These are phyloP conservation scores for Erethizon dorsatum DNA, from an alignment of 2,797 vertebrate genomes.

Conservation along the genomic window DNA sequence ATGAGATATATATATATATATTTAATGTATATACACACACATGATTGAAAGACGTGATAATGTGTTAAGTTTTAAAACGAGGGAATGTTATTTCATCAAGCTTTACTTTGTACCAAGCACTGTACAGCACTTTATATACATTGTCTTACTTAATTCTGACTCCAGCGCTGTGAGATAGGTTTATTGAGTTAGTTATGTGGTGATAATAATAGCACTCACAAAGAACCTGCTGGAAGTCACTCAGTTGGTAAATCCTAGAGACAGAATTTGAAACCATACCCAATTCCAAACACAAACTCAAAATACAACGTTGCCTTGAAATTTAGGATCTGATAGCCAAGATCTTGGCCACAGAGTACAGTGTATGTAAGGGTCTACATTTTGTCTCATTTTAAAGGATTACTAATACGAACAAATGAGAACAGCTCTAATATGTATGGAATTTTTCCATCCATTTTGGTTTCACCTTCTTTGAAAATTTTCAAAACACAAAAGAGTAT, in stretches of 20 bases:
- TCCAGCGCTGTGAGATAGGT: background rate
- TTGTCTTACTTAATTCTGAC: background rate
- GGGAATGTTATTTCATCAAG: background rate
- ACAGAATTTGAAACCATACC: conserved; percentile 6
- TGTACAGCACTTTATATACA: background rate
- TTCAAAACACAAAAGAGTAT: conserved; percentile 71
- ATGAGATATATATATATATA: background rate
- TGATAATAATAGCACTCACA: conserved; percentile 28
- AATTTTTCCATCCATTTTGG: conserved; percentile 67
- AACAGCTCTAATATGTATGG: conserved; percentile 39
- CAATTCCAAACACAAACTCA: background rate
- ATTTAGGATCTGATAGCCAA: conserved; percentile 23
- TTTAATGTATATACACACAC: background rate
- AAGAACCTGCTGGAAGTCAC: conserved; percentile 20
- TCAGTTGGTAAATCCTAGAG: conserved; percentile 1
- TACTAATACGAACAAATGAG: background rate
- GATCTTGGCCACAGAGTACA: background rate
- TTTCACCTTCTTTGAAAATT: conserved; percentile 66
- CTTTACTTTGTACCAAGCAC: background rate
- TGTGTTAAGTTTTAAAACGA: conserved; percentile 26
- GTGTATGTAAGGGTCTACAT: background rate
- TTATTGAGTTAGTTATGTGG: background rate
- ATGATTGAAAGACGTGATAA: background rate
- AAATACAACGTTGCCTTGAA: conserved; percentile 25
- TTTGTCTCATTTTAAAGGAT: conserved; percentile 51